Evolutionary conservation across 2,888 invertebrate species (phyloP).

Genomic region (Cataglyphis cursor): DNA sequence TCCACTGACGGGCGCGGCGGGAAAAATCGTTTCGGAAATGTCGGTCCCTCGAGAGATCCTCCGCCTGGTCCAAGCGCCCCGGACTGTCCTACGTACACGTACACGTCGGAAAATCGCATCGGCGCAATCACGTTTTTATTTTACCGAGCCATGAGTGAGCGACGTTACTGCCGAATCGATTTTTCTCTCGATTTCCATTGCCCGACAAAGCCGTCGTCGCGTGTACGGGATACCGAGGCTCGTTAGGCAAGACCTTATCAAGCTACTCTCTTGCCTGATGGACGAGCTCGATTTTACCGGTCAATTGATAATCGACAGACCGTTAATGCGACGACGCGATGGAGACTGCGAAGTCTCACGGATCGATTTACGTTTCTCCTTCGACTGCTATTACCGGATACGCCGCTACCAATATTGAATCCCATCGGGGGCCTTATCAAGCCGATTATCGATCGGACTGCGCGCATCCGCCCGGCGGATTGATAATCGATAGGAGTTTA

Average conservation of each 20-base stretch:
- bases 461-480: constrained; percentile 22
- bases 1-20: constrained; percentile 13
- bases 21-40: constrained; percentile 46
- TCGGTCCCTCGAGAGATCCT: constrained; percentile 21
- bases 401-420: constrained; percentile 46
- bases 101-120: constrained; percentile 53
- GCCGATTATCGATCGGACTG: constrained; percentile 46
- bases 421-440: constrained; percentile 39
- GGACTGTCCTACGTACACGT: constrained; percentile 33
- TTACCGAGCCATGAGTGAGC: constrained; percentile 30
- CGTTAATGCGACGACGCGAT: constrained; percentile 32
- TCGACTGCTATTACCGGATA: constrained; percentile 44
- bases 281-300: constrained; percentile 16
- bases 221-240: constrained; percentile 18
- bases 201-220: constrained; percentile 14
- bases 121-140: constrained; percentile 44
- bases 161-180: constrained; percentile 30
- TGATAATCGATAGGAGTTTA: constrained; percentile 56
- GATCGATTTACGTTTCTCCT: constrained; percentile 53
- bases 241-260: constrained; percentile 35
- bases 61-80: constrained; percentile 8
- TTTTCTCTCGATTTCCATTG: constrained; percentile 35
- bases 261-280: neutral
- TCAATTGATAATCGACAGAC: constrained; percentile 51
- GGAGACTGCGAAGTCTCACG: neutral